Base-by-base conservation (phyloP, 2,113 vertebrate species). In the Archilochus colubris region DNA sequence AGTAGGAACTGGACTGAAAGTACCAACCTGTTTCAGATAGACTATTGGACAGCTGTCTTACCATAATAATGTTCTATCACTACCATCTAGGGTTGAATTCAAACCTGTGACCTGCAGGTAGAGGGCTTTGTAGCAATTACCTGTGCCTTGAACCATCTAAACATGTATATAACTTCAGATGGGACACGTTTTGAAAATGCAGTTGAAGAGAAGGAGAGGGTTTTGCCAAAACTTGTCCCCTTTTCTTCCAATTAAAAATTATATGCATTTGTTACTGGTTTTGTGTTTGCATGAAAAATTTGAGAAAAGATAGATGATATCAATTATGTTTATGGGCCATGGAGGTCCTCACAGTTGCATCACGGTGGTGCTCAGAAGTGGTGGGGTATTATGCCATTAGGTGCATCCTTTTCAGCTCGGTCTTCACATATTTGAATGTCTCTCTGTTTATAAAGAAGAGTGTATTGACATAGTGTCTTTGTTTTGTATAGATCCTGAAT, bases 401-500 rank as follows among this genome's bases (percentile, higher is more conserved):
- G 51, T 70, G 5, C 23, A 53, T 70, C 10, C 22, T 82, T 96
- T 94, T 62, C 67, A 82, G 17, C 46, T 85, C 0, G 1, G 12
- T 55, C 53, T 91, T 93, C 38, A 7, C 12, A 6, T 78, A 28
- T 67, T 89, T 82, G 14, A 70, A 70, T 51, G 43, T 62, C 27
- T 84, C 30, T 75, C 33, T 5, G 1, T 67, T 76, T 89, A 55
- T 86, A 91, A 89, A 88, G 31, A 86, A 25, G 30, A 70, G 16
- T 27, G 4, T 74, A 74, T 79, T 94, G 73, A 86, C 16, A 10
- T 6, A 28, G 53, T 66, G 68, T 87, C 95, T 97, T 97, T 97
- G 94, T 97, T 96, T 97, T 38, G 5, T 50, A 5, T 76, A 82
- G 67, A 82, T 89, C 83, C 94, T 97, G 96, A 97, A 95, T 96